phyloP scores from a whole-genome alignment of 2,888 invertebrate species.

The Operophtera brumata region DNA sequence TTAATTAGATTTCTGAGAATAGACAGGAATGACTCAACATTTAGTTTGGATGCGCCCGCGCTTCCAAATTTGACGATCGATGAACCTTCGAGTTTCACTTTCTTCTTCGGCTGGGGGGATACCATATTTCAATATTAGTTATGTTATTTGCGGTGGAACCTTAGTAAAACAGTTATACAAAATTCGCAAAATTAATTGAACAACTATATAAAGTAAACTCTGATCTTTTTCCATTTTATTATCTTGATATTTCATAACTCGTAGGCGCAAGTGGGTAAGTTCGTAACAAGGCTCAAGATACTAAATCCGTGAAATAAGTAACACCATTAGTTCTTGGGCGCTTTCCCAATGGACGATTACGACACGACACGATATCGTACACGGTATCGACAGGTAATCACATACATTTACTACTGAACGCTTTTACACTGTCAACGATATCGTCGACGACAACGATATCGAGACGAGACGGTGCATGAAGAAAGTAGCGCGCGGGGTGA shows the following conservation, averaged over 20 bases:
- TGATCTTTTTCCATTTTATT: neutral
- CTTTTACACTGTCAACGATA: too few relatives aligned
- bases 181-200: neutral
- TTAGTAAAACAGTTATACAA: neutral
- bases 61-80: slow-evolving; percentile 48
- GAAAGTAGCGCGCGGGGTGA: too few relatives aligned
- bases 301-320: too few relatives aligned
- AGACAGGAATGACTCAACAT: slow-evolving; percentile 67
- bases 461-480: too few relatives aligned
- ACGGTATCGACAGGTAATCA: too few relatives aligned
- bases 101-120: slow-evolving; percentile 72
- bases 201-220: neutral
- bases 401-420: too few relatives aligned
- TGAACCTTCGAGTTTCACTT: slow-evolving; percentile 60
- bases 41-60: slow-evolving; percentile 61
- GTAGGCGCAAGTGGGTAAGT: too few relatives aligned
- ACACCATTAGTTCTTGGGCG: too few relatives aligned
- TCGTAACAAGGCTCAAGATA: too few relatives aligned
- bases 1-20: slow-evolving; percentile 33
- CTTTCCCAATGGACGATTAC: too few relatives aligned
- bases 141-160: slow-evolving; percentile 9
- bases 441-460: too few relatives aligned
- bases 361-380: too few relatives aligned
- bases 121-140: slow-evolving; percentile 36
- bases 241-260: neutral